These are phyloP conservation scores for Morpho helenor DNA, from an alignment of 2,888 invertebrate species.

Conservation along the genomic window DNA sequence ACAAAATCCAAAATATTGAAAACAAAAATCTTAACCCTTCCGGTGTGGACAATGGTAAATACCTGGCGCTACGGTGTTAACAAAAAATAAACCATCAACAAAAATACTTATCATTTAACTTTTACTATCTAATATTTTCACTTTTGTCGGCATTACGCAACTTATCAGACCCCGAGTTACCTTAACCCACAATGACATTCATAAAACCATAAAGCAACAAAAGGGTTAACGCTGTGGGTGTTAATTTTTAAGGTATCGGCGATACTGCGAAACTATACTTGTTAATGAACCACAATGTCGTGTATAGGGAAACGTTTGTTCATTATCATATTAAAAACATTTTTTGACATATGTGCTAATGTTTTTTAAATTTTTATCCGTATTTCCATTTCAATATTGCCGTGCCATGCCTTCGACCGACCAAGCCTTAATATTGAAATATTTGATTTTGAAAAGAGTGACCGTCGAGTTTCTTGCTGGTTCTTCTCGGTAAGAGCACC, in stretches of 20 bases:
- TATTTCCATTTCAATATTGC: too few relatives aligned
- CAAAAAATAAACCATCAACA: conserved; percentile 9
- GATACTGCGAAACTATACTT: conserved; percentile 27
- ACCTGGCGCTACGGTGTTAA: conserved; percentile 26
- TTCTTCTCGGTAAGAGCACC: too few relatives aligned
- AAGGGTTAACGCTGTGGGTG: conserved; percentile 68
- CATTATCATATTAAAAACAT: conserved; percentile 12
- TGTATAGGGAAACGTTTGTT: conserved; percentile 8
- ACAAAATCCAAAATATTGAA: too few relatives aligned
- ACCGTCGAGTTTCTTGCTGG: too few relatives aligned
- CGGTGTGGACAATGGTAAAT: conserved; percentile 18
- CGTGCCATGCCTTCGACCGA: too few relatives aligned
- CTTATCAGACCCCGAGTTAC: conserved; percentile 26
- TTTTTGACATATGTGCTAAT: conserved; percentile 9
- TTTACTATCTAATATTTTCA: conserved; percentile 66
- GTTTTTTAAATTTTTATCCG: background rate
- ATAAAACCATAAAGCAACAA: conserved; percentile 64
- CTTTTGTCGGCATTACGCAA: conserved; percentile 65
- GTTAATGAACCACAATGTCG: conserved; percentile 25
- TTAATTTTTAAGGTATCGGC: conserved; percentile 51
- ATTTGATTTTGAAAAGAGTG: too few relatives aligned
- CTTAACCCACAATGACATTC: conserved; percentile 40
- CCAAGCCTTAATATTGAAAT: too few relatives aligned
- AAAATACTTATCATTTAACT: conserved; percentile 39
- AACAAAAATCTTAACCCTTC: conserved; percentile 17